Evolutionary conservation across 2,888 invertebrate genomes (phyloP), one percentile per base, ranked within the genome.

Genomic region (Anaspis maculata): DNA sequence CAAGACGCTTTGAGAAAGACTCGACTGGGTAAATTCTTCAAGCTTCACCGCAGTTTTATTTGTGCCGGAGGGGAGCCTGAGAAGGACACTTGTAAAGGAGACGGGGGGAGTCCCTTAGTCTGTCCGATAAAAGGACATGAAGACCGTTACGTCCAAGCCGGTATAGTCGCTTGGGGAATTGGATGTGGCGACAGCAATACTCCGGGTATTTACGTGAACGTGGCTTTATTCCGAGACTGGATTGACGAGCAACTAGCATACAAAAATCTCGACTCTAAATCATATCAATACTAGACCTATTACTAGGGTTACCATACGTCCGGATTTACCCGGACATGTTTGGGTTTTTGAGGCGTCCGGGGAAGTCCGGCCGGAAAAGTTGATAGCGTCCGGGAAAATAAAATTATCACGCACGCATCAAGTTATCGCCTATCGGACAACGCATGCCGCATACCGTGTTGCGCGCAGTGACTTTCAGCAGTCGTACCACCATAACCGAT

Each of bases 161-260:
- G 91, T 0, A 76, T 90, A 4, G 85, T 90, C 0, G 79, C 89
- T 0, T 91, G 90, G 89, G 91, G 91, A n/a, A 80, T 91, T 32
- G 85, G 83, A 2, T 91, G 91, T 51, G 89, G 89, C 0, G 62
- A 66, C 21, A 58, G 66, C 3, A 12, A 26, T 13, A 14, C 13
- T 12, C 91, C 91, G 0, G 90, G 83, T 0, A 86, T 87, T 1
- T 91, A 90, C 59, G 77, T 78, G 0, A 76, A 79, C 49, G 82
- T 87, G 0, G 68, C 81, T 0, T 56, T 66, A 29, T 81, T 78
- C 51, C 68, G 81, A 10, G 54, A 67, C 5, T 90, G 90, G 88
- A 79, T 90, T 23, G 80, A 83, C 3, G 34, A 37, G 5, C 44
- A 52, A 29, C 30, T 60, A 34, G 19, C 15, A 13, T 31, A 27